phyloP scores from a whole-genome alignment of 2,888 invertebrate species.

The Pammene fasciana region DNA sequence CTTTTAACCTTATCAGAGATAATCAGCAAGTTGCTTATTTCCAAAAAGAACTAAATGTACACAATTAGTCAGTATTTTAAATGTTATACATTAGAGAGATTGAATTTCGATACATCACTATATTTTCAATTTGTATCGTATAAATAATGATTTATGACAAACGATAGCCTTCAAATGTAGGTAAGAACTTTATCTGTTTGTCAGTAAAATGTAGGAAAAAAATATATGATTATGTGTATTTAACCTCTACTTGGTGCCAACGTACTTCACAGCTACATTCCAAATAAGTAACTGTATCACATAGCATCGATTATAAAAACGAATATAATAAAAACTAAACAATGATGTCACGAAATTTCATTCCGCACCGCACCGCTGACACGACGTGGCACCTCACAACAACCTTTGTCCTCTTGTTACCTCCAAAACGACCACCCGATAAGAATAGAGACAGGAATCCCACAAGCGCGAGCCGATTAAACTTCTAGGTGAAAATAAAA shows the following conservation, averaged over 20 bases:
- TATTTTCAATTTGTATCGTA: background rate
- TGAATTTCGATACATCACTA: no score
- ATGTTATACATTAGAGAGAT: background rate
- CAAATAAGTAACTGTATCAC: conserved; percentile 47
- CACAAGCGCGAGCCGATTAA: conserved; percentile 79
- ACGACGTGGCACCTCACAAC: conserved; percentile 77
- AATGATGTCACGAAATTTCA: conserved; percentile 66
- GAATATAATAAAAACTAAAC: conserved; percentile 53
- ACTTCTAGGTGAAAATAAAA: conserved; percentile 82
- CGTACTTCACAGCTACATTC: conserved; percentile 39
- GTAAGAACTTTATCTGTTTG: background rate
- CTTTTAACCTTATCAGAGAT: no score
- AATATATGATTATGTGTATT: background rate
- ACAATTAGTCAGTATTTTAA: background rate
- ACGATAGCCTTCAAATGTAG: background rate
- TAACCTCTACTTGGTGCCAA: conserved; percentile 9
- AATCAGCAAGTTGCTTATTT: background rate
- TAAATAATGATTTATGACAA: background rate
- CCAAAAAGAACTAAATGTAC: background rate
- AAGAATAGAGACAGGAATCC: conserved; percentile 78
- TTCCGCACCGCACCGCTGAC: conserved; percentile 64
- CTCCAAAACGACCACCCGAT: conserved; percentile 78
- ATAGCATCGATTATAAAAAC: conserved; percentile 46
- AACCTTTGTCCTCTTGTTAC: conserved; percentile 79
- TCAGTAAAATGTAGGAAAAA: background rate